Base-by-base conservation (phyloP, 2,888 invertebrate species). In the Phaonia tiefii region DNA sequence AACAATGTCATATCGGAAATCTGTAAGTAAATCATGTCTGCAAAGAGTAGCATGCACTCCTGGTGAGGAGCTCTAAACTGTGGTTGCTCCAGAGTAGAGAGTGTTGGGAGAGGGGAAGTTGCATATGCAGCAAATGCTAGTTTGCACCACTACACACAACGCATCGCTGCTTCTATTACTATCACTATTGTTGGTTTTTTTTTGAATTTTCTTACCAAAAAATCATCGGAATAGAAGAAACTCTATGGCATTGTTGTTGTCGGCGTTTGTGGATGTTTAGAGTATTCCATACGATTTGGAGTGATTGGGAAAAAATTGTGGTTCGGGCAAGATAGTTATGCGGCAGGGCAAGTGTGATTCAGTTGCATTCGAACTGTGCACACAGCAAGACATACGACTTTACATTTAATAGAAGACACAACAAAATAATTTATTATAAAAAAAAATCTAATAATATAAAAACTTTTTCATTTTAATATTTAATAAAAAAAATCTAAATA, bases 331-430 rank as follows among this genome's bases (percentile, higher is more conserved):
- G 46, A 79, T 76, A 76, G 73, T 66, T 60, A 71, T 26, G 75
- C 58, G 65, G 25, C 60, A 78, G 69, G 72, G 75, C 80, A 82
- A 84, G 82, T 84, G 82, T 80, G 83, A 83, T 83, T 87, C 85
- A 87, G 87, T 87, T 86, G 86, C 86, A 87, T 86, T 86, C 85
- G 81, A 85, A 84, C 84, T 85, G 86, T 85, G 85, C 84, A 82
- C 85, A 83, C 84, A 85, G 83, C 82, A 85, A 85, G 86, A 83
- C 81, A 66, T 76, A 82, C 65, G 54, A 17, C 63, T 60, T 58
- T 71, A 44, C 22, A 71, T 22, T 17, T 54, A 42, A 44, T 54
- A 42, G 46, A 39, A 31, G 8, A 31, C 31, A 31, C 3, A 31
- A 5, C 31, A 31, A n/a, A 58, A 13, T 51, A 67, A 72, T 44